Percentiles rank a stretch among this genome's conserved stretches.
phyloP scores from a whole-genome alignment of 2,797 vertebrate genomes.

The Malurus leucopterus region DNA sequence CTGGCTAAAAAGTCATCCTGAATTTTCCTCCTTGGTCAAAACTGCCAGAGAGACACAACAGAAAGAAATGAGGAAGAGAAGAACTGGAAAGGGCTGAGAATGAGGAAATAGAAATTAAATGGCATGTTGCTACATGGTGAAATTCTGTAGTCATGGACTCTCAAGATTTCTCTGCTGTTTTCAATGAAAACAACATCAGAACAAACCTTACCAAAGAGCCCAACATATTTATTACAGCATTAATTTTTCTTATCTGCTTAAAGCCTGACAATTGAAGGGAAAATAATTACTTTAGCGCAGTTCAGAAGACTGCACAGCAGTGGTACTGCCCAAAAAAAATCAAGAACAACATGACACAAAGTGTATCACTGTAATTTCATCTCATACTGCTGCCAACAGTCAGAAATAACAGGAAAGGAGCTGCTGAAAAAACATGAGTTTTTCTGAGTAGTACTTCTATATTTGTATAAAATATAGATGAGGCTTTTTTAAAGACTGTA shows the following conservation, averaged over 20 bases:
- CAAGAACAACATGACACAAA: slow-evolving; percentile 7
- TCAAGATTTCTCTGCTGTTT: background rate
- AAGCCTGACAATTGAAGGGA: background rate
- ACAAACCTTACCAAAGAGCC: background rate
- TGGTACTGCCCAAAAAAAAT: background rate
- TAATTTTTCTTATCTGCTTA: background rate
- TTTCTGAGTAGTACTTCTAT: background rate
- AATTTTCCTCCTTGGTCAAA: background rate
- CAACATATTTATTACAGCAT: background rate
- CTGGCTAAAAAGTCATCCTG: background rate
- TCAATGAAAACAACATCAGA: background rate
- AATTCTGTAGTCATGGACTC: background rate
- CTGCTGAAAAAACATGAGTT: background rate
- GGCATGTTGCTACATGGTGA: accelerated
- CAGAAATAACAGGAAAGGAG: slow-evolving; percentile 30
- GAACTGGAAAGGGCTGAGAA: background rate
- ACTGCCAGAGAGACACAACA: background rate
- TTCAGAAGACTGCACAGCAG: background rate
- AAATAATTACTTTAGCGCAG: background rate
- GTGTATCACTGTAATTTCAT: background rate
- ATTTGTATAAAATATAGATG: background rate
- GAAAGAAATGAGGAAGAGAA: background rate
- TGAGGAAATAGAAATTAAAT: background rate
- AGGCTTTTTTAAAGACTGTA: background rate
- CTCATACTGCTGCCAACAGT: background rate